Base-by-base conservation (phyloP, 2,113 vertebrate genomes). In the Trichechus manatus region DNA sequence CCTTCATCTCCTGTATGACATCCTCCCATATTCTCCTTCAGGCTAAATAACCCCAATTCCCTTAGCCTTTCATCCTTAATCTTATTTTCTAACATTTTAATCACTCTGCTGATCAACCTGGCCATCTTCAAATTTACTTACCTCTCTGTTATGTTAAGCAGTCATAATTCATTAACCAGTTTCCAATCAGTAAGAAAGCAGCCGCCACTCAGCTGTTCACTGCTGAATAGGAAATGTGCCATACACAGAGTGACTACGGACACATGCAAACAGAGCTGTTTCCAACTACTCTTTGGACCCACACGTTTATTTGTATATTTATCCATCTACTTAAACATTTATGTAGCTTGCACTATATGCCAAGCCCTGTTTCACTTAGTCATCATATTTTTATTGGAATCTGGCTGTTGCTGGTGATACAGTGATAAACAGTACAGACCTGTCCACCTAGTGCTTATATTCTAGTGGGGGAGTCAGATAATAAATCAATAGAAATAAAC, bases 91-190 rank as follows among this genome's bases (percentile, higher is more conserved):
- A 94, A 77, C 87, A 66, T 95, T 96, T 97, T 95, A 95, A 96
- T 95, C 94, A 96, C 97, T 97, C 95, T 86, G 92, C 85, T 97
- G 95, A 97, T 92, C 96, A 96, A 82, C 97, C 74, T 78, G 93
- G 74, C 93, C 92, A 92, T 95, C 92, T 96, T 95, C 92, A 96
- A 92, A 97, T 97, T 82, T 95, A 68, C 93, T 94, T 90, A 96
- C 92, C 96, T 98, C 94, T 92, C 94, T 88, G 80, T 96, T 95
- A 97, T 89, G 89, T 85, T 95, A 94, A 97, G 87, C 85, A 91
- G 95, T 94, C 92, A 90, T 98, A 94, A 97, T 89, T 97, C 95
- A 97, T 96, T 92, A 97, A 61, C 66, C 92, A 90, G 59, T 84
- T 92, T 77, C 93, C 97, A 85, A 66, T 97, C 96, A 93, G 89